phyloP scores from a whole-genome alignment of 2,797 vertebrate species.

The Nyctalus aviator region DNA sequence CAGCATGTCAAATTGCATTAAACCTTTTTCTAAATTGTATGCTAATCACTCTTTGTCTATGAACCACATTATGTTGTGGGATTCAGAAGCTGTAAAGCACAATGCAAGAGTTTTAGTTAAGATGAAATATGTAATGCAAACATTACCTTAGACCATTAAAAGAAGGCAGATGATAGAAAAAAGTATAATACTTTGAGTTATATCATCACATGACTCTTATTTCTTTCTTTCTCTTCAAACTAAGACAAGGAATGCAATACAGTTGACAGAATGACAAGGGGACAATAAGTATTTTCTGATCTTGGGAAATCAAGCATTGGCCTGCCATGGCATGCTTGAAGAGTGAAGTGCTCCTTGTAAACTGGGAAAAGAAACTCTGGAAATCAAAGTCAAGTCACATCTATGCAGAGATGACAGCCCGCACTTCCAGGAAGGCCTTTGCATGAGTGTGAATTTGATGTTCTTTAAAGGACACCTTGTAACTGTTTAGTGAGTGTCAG shows the following conservation, averaged over 20 bases:
- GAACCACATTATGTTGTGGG: neutral
- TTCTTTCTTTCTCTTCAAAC: conserved; percentile 45
- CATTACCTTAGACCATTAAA: neutral
- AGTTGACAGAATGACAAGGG: conserved; percentile 61
- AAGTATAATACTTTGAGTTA: neutral
- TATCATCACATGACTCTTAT: neutral
- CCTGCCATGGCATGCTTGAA: conserved; percentile 9
- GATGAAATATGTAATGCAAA: neutral
- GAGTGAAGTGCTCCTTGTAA: conserved; percentile 15
- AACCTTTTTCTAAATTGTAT: neutral
- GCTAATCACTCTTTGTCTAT: neutral
- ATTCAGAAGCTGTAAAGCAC: neutral
- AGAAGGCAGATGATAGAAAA: neutral
- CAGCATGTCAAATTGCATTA: neutral
- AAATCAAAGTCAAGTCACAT: conserved; percentile 73
- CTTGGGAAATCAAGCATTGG: conserved; percentile 65
- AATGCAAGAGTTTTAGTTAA: neutral
- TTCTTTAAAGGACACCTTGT: conserved; percentile 66
- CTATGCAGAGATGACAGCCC: conserved; percentile 28
- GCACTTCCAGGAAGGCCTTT: conserved; percentile 31
- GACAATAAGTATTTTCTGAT: conserved; percentile 65
- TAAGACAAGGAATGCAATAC: conserved; percentile 23
- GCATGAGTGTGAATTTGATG: conserved; percentile 2
- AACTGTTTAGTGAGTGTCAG: neutral
- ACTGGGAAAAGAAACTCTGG: neutral